Base-by-base conservation (phyloP, 2,797 vertebrate species). In the Megaceryle alcyon region DNA sequence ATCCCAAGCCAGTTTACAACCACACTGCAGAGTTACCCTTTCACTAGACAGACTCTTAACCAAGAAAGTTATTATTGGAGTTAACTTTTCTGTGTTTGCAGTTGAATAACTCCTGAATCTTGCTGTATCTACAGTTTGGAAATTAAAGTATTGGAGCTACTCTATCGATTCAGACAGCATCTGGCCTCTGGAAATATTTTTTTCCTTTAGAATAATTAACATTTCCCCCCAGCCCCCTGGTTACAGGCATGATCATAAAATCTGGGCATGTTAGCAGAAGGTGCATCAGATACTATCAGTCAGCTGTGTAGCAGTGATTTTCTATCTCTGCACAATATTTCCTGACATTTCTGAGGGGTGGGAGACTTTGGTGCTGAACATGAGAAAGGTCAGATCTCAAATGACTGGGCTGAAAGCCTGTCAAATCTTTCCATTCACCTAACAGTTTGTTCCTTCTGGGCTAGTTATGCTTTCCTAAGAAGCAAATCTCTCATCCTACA, bases 121-220 rank as follows among this genome's bases (percentile, higher is more conserved):
- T 85, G 68, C 66, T 0, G 3, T 60, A 89, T 81, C 68, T 87
- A 82, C 53, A 65, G 41, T 12, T 90, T 77, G 60, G 78, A 92
- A 94, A 95, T 87, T 86, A 63, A 72, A 63, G n/a, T 65, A n/a
- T 69, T 82, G 87, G 80, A 94, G 51, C 80, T 90, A 46, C 35
- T 90, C 90, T 93, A 61, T 77, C 94, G 86, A 64, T 94, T 95
- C 68, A 88, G 73, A 68, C 81, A 94, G 90, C 83, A 90, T 49
- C n/a, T 88, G 57, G 59, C 90, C 85, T 90, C 90, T 79, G 48
- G 91, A 91, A 93, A 75, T 71, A 77, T 10, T 85, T 94, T 91
- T 88, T 95, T 93, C 48, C 71, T 95, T 92, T 37, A 43, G 60
- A 90, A 88, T 92, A 96, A 92, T 95, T 96, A 97, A 84, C 28